phyloP scores from a whole-genome alignment of 2,888 invertebrate species.

The Leucania comma region DNA sequence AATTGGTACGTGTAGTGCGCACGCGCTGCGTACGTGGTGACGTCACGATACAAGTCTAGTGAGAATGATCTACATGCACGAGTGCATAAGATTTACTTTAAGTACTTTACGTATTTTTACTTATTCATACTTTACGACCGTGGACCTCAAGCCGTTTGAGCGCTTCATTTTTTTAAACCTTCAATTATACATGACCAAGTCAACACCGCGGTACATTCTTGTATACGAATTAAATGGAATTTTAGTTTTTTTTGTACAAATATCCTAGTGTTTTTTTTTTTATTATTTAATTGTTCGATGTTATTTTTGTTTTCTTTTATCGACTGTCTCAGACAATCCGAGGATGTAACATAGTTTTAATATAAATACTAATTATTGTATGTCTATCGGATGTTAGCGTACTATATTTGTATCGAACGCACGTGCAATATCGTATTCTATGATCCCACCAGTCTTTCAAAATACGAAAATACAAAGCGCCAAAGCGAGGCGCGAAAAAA shows the following conservation, averaged over 20 bases:
- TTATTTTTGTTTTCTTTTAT: constrained; percentile 54
- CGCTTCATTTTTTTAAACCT: constrained; percentile 50
- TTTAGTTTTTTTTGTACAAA: constrained; percentile 71
- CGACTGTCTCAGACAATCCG: constrained; percentile 52
- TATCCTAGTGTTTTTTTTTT: constrained; percentile 55
- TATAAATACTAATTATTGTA: constrained; percentile 60
- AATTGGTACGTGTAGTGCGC: constrained; percentile 19
- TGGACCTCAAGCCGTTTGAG: constrained; percentile 50
- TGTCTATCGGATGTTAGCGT: constrained; percentile 61
- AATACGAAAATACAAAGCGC: constrained; percentile 42
- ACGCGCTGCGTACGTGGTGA: constrained; percentile 49
- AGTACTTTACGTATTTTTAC: constrained; percentile 60
- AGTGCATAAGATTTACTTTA: constrained; percentile 60
- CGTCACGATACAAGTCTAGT: constrained; percentile 62
- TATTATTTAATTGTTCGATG: constrained; percentile 66
- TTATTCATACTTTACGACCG: constrained; percentile 48
- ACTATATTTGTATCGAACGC: constrained; percentile 66
- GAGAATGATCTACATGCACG: constrained; percentile 63
- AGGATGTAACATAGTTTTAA: constrained; percentile 63
- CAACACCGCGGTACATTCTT: constrained; percentile 55
- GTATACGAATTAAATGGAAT: constrained; percentile 71
- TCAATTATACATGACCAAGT: constrained; percentile 57
- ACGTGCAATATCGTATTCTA: constrained; percentile 65
- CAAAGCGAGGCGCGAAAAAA: constrained; percentile 39
- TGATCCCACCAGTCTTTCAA: constrained; percentile 59